Base-by-base conservation (phyloP, 2,797 vertebrate genomes). In the Saxicola maurus region DNA sequence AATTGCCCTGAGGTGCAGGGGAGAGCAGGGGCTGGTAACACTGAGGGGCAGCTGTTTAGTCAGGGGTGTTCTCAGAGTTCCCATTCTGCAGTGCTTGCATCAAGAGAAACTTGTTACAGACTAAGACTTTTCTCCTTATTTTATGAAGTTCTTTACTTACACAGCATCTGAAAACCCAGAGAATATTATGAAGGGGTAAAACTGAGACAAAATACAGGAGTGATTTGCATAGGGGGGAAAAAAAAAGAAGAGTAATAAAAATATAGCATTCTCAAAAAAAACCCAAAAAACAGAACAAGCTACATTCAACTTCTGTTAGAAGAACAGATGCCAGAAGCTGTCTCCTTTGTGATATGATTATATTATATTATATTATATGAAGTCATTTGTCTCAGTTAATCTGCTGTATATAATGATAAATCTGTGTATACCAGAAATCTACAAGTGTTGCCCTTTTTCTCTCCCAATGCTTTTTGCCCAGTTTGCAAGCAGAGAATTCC, bases 21-120 rank as follows among this genome's bases (percentile, higher is more conserved):
- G 24, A 89, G 57, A 23, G 42, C 28, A 7, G 37, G 27, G 82
- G 51, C 66, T 78, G 81, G 4, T 38, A 49, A 73, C 59, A 42
- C 56, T 52, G 51, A 23, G 19, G 64, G 38, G 27, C 37, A 24
- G 60, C 82, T 92, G 17, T n/a, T 86, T 57, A 76, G 49, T 53
- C 42, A 20, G 2, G 2, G 5, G 11, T 67, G 15, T 65, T 87
- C 59, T 16, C 4, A 2, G 81, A 38, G 56, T 49, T 93, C 16
- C 12, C 59, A 64, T 55, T 64, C 53, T 71, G 83, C 59, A 84
- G 51, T 49, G 38, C 52, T 48, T 88, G 82, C 82, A 51, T 87
- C 73, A 83, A 78, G 75, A 92, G 91, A 68, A 87, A 86, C 57
- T 89, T 83, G 51, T 76, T 90, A 94, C 48, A 93, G 87, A 91